phyloP scores from a whole-genome alignment of 2,113 vertebrate species.

The Limanda limanda region DNA sequence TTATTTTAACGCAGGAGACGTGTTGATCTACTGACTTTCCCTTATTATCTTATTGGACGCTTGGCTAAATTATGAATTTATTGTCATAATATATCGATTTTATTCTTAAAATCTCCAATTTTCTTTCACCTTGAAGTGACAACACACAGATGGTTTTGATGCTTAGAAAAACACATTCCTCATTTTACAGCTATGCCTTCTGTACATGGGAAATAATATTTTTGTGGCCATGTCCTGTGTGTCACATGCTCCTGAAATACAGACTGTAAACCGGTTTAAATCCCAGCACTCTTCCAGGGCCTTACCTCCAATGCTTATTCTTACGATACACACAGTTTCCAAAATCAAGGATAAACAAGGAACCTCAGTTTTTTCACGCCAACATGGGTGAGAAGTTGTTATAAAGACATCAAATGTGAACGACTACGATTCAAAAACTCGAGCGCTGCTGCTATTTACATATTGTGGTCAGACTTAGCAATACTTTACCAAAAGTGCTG shows the following conservation, averaged over 20 bases:
- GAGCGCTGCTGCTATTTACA: not conserved
- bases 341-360: not conserved
- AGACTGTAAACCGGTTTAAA: not conserved
- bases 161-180: too few species aligned
- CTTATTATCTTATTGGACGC: too few species aligned
- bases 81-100: too few species aligned
- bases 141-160: too few species aligned
- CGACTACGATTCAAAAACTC: not conserved
- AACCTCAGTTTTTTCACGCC: conserved; percentile 11
- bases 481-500: conserved; percentile 17
- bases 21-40: too few species aligned
- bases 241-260: not conserved
- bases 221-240: not conserved
- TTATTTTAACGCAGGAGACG: too few species aligned
- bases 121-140: too few species aligned
- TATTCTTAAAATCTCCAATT: too few species aligned
- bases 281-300: not conserved
- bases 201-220: not conserved
- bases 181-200: not conserved
- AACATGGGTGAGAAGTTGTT: not conserved
- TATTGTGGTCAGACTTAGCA: conserved; percentile 5
- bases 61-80: too few species aligned
- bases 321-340: not conserved
- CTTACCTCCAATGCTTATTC: not conserved
- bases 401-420: not conserved